Evolutionary conservation across 1,140 invertebrate genomes (phyloP).

Genomic region (Drosophila pachea): DNA sequence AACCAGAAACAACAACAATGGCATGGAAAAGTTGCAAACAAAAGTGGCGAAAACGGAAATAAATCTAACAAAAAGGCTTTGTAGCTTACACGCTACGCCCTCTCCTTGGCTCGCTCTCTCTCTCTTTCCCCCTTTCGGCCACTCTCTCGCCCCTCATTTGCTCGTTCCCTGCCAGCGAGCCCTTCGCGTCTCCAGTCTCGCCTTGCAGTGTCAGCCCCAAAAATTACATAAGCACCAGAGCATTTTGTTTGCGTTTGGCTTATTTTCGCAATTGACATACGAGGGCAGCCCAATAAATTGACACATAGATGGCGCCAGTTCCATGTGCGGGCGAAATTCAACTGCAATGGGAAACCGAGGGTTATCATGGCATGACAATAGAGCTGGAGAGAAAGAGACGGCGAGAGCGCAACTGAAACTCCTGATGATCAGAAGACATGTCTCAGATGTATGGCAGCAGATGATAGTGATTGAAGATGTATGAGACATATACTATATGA

Average conservation of each 20-base stretch:
- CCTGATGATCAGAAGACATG: too few species aligned
- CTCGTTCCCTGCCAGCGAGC: background rate
- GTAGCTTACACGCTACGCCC: slow-evolving; percentile 33
- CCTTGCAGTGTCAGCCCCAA: slow-evolving; percentile 23
- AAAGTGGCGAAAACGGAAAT: slow-evolving; percentile 68
- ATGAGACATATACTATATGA: too few species aligned
- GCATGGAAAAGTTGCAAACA: slow-evolving; percentile 56
- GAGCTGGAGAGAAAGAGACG: too few species aligned
- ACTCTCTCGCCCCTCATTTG: slow-evolving; percentile 1
- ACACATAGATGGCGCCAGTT: background rate
- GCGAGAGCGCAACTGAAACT: too few species aligned
- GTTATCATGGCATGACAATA: too few species aligned
- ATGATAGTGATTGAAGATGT: too few species aligned
- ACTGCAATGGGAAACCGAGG: background rate
- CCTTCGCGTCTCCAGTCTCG: background rate
- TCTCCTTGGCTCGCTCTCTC: background rate
- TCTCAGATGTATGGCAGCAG: too few species aligned
- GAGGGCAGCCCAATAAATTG: slow-evolving; percentile 6
- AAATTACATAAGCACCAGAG: slow-evolving; percentile 50
- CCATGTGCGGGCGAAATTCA: background rate
- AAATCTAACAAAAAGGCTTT: slow-evolving; percentile 74
- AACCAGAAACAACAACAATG: slow-evolving; percentile 13
- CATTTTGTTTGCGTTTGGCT: slow-evolving; percentile 58
- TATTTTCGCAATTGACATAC: slow-evolving; percentile 50
- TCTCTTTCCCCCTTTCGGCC: background rate